Conservation (phyloP, 2,113 vertebrate species). For the Glareola pratincola region DNA sequence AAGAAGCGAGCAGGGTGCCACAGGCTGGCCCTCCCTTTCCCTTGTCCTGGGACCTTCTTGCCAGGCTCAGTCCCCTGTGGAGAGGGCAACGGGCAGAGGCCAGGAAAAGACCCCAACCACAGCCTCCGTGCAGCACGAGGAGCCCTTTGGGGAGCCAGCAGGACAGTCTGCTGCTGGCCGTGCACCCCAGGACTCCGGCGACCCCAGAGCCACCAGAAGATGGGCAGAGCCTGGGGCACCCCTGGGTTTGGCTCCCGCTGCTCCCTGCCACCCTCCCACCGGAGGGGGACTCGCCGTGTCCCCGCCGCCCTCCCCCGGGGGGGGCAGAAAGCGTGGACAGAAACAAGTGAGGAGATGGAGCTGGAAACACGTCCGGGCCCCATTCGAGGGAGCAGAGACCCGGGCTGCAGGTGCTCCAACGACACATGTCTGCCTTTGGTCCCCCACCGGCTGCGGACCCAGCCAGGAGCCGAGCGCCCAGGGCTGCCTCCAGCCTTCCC, state of each 20-base stretch:
- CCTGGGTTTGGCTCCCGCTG: fast-evolving
- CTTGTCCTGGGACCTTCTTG: background rate
- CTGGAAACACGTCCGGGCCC: background rate
- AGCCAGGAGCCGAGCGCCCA: background rate
- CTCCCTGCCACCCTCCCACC: background rate
- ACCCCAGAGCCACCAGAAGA: background rate
- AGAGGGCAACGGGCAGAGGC: background rate
- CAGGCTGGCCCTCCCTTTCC: background rate
- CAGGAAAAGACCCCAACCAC: background rate
- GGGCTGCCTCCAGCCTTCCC: background rate
- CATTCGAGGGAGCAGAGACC: background rate
- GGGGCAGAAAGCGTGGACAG: background rate
- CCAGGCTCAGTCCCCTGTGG: fast-evolving
- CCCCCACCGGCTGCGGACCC: background rate
- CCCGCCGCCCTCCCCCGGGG: fast-evolving
- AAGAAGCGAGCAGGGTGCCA: background rate
- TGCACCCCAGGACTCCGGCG: fast-evolving
- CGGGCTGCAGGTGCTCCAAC: fast-evolving
- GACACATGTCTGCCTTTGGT: background rate
- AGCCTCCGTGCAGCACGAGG: fast-evolving
- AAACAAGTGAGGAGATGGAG: fast-evolving
- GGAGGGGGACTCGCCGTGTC: fast-evolving
- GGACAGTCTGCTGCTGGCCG: background rate
- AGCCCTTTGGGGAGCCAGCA: background rate
- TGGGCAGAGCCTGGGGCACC: background rate